Percentiles rank a stretch among this genome's conserved stretches.
These are phyloP conservation scores for Hystrix brachyura DNA, from an alignment of 2,113 vertebrate species.

Conservation along the genomic window DNA sequence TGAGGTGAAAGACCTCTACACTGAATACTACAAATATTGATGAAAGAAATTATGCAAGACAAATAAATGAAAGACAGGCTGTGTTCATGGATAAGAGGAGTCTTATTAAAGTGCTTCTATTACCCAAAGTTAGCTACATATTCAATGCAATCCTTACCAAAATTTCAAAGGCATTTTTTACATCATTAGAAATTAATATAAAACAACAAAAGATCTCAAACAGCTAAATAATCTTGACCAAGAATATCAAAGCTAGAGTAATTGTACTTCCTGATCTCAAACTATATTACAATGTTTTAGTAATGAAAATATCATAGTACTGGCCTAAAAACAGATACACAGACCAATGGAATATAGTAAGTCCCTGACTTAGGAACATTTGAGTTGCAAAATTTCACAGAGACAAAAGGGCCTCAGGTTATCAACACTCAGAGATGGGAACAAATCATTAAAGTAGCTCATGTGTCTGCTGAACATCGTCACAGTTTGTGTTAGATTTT, in stretches of 20 bases:
- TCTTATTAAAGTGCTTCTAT: not conserved
- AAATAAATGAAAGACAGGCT: not conserved
- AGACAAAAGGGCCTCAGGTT: not conserved
- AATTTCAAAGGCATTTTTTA: not conserved
- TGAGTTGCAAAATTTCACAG: not conserved
- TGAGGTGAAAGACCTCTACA: not conserved
- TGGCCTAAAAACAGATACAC: not conserved
- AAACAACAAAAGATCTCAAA: not conserved
- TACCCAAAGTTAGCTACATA: not conserved
- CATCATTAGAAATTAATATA: not conserved
- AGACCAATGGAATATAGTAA: not conserved
- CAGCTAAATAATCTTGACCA: not conserved
- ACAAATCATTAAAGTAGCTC: not conserved
- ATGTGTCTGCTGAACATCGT: not conserved
- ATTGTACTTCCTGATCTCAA: not conserved
- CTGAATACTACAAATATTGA: not conserved
- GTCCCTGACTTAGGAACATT: not conserved
- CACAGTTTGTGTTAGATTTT: too few species aligned
- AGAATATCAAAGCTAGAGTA: not conserved
- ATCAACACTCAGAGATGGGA: not conserved
- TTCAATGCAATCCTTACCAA: not conserved
- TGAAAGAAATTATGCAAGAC: not conserved
- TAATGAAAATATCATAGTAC: not conserved
- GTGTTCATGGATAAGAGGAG: not conserved
- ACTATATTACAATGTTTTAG: not conserved